A percentile compares a stretch with the other conserved stretches of the same genome.
Evolutionary conservation across 2,888 invertebrate species (phyloP).

Genomic region (Arge pagana): DNA sequence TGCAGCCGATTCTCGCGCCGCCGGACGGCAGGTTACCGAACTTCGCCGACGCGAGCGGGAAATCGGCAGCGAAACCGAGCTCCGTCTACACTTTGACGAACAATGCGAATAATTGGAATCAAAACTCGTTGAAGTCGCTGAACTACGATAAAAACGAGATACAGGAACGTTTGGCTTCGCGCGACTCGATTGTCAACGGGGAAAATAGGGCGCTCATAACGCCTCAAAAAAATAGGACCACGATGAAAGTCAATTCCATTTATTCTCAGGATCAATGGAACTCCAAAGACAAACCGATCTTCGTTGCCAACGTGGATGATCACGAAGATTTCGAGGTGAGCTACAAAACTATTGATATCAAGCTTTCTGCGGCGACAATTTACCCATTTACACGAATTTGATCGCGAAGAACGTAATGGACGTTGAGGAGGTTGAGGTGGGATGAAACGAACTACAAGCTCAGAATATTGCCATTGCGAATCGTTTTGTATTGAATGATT

Average conservation of each 20-base stretch:
- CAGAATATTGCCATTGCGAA: no score
- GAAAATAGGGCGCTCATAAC: constrained; percentile 43
- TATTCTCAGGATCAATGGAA: constrained; percentile 54
- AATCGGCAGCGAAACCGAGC: constrained; percentile 33
- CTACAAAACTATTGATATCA: background rate
- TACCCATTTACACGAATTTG: no score
- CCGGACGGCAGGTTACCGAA: constrained; percentile 30
- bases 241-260: constrained; percentile 55
- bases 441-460: no score
- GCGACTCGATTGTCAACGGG: constrained; percentile 6
- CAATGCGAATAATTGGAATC: constrained; percentile 23
- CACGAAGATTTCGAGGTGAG: constrained; percentile 50
- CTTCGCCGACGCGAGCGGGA: constrained; percentile 29
- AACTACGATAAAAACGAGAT: constrained; percentile 40
- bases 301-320: constrained; percentile 47
- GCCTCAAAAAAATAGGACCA: constrained; percentile 37
- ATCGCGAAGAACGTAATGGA: no score
- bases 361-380: no score
- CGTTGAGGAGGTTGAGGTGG: no score
- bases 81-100: constrained; percentile 15
- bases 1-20: constrained; percentile 33
- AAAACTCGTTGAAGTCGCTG: constrained; percentile 27
- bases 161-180: constrained; percentile 37
- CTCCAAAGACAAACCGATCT: constrained; percentile 45
- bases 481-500: no score